Conservation (phyloP, 2,797 vertebrate species). For the Spinus pinus region DNA sequence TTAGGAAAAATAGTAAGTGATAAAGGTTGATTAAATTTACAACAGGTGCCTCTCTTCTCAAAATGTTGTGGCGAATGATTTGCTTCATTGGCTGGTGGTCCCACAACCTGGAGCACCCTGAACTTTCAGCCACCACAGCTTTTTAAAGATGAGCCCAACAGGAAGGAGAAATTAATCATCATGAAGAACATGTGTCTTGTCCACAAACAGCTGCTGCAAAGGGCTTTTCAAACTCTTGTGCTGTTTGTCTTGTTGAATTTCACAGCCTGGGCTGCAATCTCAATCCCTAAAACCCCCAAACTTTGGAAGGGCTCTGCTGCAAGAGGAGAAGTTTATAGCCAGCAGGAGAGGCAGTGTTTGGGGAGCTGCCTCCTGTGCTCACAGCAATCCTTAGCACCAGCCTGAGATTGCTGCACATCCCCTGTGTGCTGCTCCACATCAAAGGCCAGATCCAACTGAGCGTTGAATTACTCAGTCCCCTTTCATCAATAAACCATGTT, state of each 20-base stretch:
- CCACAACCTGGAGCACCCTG: neutral
- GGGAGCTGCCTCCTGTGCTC: neutral
- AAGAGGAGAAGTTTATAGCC: neutral
- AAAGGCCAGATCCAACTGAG: neutral
- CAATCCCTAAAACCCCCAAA: neutral
- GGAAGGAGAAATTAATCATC: neutral
- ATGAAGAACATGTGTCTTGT: neutral
- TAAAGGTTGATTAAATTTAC: neutral
- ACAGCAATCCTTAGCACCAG: neutral
- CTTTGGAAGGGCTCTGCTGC: neutral
- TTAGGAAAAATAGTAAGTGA: neutral
- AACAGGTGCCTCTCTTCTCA: neutral
- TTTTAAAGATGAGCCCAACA: neutral
- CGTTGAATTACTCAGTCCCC: neutral
- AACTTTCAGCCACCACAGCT: neutral
- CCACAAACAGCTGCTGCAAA: neutral
- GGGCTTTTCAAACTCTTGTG: neutral
- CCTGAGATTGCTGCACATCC: neutral
- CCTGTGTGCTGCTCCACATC: neutral
- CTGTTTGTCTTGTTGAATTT: neutral
- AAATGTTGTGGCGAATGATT: rapidly evolving
- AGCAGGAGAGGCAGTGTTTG: neutral
- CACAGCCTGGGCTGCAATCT: neutral
- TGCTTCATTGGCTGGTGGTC: neutral
- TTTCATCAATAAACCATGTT: conserved; percentile 18